Evolutionary conservation across 2,888 invertebrate genomes (phyloP).

Genomic region (Macaria liturata): DNA sequence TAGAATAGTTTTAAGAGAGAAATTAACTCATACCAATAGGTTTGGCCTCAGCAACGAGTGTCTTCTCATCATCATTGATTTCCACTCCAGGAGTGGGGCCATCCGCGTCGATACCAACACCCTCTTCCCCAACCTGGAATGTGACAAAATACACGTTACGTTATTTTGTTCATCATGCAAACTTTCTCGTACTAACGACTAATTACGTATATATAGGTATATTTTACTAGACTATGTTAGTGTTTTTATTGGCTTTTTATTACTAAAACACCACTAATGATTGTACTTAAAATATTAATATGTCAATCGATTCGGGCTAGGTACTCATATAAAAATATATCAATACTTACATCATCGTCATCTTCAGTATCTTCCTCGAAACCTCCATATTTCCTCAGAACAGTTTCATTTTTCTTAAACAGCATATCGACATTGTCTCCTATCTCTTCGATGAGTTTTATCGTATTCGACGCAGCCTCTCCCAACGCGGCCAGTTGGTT

Average conservation of each 20-base stretch:
- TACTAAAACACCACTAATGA: no score
- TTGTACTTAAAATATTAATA: no score
- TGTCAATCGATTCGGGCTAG: no score
- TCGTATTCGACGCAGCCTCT: constrained; percentile 82
- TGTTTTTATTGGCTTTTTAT: no score
- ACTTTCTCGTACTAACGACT: no score
- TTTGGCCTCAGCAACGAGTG: constrained; percentile 89
- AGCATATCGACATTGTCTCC: constrained; percentile 76
- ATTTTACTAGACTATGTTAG: no score
- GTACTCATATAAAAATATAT: no score
- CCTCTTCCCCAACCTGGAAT: constrained; percentile 73
- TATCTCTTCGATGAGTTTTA: constrained; percentile 80
- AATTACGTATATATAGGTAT: no score
- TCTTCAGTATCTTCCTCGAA: constrained; percentile 40
- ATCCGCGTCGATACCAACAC: constrained; percentile 58
- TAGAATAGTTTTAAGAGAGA: no score
- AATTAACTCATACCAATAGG: constrained; percentile 81
- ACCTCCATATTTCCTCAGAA: constrained; percentile 51
- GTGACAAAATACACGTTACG: no score
- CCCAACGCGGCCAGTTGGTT: constrained; percentile 81
- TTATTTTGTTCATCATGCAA: no score
- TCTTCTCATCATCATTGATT: constrained; percentile 65
- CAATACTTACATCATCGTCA: constrained; percentile 57
- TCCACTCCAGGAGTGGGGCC: constrained; percentile 46
- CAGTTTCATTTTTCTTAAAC: constrained; percentile 58